phyloP scores from a whole-genome alignment of 2,888 invertebrate species.

The Dryocosmus kuriphilus region DNA sequence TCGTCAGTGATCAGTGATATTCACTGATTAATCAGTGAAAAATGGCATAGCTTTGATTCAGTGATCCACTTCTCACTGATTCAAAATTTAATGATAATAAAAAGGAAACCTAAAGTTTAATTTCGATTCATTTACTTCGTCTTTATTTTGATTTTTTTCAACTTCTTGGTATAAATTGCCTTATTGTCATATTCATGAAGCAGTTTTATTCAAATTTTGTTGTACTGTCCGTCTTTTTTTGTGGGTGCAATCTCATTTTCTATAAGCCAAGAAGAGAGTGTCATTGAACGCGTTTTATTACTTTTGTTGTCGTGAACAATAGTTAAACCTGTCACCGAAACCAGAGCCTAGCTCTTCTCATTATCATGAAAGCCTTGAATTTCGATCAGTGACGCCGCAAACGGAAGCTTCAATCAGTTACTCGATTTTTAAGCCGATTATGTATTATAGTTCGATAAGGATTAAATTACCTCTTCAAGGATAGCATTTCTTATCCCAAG shows the following conservation, averaged over 20 bases:
- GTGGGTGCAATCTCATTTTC: neutral
- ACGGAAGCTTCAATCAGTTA: neutral
- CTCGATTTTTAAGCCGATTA: slow-evolving; percentile 6
- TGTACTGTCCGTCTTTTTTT: neutral
- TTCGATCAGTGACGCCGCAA: slow-evolving; percentile 7
- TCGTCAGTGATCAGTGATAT: no score
- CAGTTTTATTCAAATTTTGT: no score
- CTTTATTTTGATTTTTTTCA: no score
- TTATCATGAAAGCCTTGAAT: neutral
- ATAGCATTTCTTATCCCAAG: neutral
- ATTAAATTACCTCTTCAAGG: neutral
- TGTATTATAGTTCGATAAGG: neutral
- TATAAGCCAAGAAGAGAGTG: neutral
- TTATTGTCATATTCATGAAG: no score
- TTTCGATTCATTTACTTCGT: no score
- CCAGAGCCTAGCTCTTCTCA: neutral
- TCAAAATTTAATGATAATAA: no score
- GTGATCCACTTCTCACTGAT: no score
- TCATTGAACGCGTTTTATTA: neutral
- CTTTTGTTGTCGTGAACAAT: slow-evolving; percentile 6
- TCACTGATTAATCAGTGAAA: no score
- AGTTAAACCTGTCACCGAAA: neutral
- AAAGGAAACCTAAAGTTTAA: no score
- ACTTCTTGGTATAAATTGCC: no score
- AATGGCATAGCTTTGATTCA: no score